Conservation (phyloP, 1,140 invertebrate genomes). For the Ceratina australensis region DNA sequence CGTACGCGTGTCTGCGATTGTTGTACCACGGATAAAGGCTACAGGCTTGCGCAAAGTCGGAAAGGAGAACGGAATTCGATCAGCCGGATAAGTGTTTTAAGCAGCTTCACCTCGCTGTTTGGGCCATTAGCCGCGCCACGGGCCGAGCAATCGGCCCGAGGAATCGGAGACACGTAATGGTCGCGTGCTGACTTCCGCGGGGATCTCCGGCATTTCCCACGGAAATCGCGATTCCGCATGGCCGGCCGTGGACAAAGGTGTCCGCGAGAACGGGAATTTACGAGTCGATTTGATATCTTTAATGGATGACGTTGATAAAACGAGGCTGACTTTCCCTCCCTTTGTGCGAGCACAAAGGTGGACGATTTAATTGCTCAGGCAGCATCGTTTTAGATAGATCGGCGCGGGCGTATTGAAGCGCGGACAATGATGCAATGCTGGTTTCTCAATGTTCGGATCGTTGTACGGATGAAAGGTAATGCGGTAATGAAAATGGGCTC, state of each 20-base stretch:
- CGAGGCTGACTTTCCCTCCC: background rate
- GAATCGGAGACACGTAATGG: conserved; percentile 53
- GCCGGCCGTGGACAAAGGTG: conserved; percentile 43
- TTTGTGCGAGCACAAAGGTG: background rate
- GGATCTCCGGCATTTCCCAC: conserved; percentile 45
- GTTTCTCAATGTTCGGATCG: background rate
- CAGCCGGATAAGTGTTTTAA: conserved; percentile 54
- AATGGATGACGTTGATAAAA: background rate
- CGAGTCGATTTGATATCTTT: conserved; percentile 37
- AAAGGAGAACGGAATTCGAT: conserved; percentile 61
- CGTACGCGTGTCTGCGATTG: conserved; percentile 13
- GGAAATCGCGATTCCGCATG: conserved; percentile 40
- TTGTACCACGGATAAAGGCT: conserved; percentile 31
- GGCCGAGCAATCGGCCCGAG: conserved; percentile 53
- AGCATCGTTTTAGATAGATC: background rate
- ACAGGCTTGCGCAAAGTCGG: conserved; percentile 33
- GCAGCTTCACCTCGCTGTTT: conserved; percentile 55
- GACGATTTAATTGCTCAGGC: conserved; percentile 5
- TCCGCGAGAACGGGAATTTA: conserved; percentile 38
- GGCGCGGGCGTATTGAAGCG: background rate
- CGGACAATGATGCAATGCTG: background rate
- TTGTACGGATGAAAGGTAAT: conserved; percentile 29
- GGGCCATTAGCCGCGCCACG: conserved; percentile 58
- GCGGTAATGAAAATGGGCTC: conserved; percentile 33
- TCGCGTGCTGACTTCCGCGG: conserved; percentile 57